Evolutionary conservation across 2,113 vertebrate species (phyloP).

Genomic region (Myotis yumanensis): DNA sequence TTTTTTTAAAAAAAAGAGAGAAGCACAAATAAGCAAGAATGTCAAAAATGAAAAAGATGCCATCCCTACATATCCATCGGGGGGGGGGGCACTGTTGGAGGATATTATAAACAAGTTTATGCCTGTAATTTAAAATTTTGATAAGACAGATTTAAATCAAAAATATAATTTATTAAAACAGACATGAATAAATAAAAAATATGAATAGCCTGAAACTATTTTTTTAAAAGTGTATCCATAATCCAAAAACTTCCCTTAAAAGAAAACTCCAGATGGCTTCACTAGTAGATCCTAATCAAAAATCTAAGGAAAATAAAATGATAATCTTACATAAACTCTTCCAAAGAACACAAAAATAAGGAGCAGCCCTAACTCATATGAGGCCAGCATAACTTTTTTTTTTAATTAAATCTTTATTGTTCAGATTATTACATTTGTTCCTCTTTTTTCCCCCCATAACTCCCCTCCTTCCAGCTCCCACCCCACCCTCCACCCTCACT

Average conservation of each 20-base stretch:
- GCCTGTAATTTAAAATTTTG: not conserved
- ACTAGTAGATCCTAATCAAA: slow-evolving; percentile 25
- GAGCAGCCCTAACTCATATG: not conserved
- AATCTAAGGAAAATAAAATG: not conserved
- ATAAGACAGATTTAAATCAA: not conserved
- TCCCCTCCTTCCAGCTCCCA: no score
- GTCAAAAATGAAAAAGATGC: slow-evolving; percentile 14
- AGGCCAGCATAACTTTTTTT: not conserved
- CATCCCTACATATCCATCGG: not conserved
- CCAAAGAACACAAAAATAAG: slow-evolving; percentile 1
- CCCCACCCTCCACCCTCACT: no score
- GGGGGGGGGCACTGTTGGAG: not conserved
- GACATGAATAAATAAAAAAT: slow-evolving; percentile 14
- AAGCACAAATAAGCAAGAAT: not conserved
- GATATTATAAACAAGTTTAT: not conserved
- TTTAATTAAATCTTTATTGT: no score
- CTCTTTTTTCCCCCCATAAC: no score
- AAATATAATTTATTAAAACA: slow-evolving; percentile 42
- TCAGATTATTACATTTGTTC: no score
- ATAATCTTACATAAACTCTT: slow-evolving; percentile 2
- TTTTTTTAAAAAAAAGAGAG: not conserved
- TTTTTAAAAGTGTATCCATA: slow-evolving; percentile 10
- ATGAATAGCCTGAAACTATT: not conserved
- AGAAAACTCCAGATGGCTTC: slow-evolving; percentile 26
- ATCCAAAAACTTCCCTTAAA: not conserved